These are phyloP conservation scores for Pogonomyrmex californicus DNA, from an alignment of 1,140 invertebrate species.

Conservation along the genomic window DNA sequence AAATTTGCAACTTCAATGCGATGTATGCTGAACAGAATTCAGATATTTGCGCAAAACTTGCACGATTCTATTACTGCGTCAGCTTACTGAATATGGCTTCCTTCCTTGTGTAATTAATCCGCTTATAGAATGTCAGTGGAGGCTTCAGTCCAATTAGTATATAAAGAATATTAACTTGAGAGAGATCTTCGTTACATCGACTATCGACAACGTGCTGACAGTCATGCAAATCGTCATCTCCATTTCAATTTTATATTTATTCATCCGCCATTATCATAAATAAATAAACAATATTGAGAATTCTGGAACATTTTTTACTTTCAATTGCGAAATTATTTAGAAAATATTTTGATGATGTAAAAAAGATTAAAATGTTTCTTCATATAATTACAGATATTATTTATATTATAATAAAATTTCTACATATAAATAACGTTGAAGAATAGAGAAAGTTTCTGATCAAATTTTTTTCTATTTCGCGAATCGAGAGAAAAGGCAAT, in stretches of 20 bases:
- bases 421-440: background rate
- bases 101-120: conserved; percentile 65
- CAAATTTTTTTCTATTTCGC: background rate
- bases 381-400: background rate
- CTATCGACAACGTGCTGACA: conserved; percentile 14
- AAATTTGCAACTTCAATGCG: background rate
- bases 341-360: background rate
- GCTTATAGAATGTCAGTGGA: conserved; percentile 47
- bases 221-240: background rate
- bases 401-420: background rate
- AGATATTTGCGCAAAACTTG: background rate
- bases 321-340: background rate
- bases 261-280: background rate
- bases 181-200: background rate
- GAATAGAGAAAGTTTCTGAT: background rate
- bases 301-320: background rate
- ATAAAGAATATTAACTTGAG: conserved; percentile 21
- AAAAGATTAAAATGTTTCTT: background rate
- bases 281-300: background rate
- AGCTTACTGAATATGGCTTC: conserved; percentile 58
- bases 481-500: background rate
- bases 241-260: background rate
- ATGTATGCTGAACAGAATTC: background rate
- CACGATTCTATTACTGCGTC: conserved; percentile 1
- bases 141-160: conserved; percentile 64